phyloP scores from a whole-genome alignment of 2,888 invertebrate genomes.

The Xestia c-nigrum region DNA sequence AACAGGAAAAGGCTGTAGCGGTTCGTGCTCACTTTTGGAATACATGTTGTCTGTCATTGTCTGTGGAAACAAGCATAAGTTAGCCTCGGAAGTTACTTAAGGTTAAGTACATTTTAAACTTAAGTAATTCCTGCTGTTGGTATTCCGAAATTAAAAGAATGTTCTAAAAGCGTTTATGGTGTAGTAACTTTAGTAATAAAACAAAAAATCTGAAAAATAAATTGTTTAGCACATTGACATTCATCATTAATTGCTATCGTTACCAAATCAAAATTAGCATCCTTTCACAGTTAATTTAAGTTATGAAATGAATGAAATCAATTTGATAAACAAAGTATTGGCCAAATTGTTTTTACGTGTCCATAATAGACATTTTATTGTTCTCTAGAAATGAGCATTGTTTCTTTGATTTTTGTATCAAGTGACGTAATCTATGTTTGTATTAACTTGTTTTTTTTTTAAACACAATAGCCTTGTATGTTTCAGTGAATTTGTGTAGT shows the following conservation, averaged over 20 bases:
- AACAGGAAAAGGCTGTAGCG: neutral
- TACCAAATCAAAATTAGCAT: neutral
- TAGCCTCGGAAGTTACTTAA: constrained; percentile 35
- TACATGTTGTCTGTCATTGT: constrained; percentile 10
- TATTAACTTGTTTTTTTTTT: constrained; percentile 2
- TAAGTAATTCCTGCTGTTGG: neutral
- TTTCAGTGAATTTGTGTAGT: constrained; percentile 2
- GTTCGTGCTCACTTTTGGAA: constrained; percentile 18
- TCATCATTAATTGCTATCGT: no score
- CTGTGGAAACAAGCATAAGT: constrained; percentile 26
- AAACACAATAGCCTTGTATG: constrained; percentile 21
- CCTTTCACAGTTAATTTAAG: neutral
- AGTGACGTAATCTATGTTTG: neutral
- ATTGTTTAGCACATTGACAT: neutral
- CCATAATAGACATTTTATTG: neutral
- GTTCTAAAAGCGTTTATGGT: neutral
- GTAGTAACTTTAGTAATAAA: neutral
- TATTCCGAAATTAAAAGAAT: constrained; percentile 17
- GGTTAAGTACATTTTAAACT: constrained; percentile 6
- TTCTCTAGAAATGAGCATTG: neutral
- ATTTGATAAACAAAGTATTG: neutral
- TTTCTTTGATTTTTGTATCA: neutral
- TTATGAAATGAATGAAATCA: neutral
- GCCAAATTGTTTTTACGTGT: neutral
- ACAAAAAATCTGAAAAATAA: neutral